Evolutionary conservation across 2,113 vertebrate species (phyloP).

Genomic region (Eira barbara): DNA sequence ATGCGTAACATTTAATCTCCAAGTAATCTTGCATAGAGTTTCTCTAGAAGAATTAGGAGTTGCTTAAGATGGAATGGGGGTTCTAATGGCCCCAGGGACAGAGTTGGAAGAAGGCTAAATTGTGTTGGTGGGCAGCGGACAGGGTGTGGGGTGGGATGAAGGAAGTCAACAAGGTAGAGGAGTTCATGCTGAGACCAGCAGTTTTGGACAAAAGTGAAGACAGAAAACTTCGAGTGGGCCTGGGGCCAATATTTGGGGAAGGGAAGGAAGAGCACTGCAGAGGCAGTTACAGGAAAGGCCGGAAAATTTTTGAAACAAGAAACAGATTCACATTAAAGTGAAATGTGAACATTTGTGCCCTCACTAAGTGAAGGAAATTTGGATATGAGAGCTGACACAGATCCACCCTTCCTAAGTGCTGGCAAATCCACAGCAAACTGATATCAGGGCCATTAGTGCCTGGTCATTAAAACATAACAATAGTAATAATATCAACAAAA

Average conservation of each 20-base stretch:
- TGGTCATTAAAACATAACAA: neutral
- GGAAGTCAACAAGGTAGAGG: neutral
- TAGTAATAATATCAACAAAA: neutral
- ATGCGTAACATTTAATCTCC: neutral
- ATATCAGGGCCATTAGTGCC: neutral
- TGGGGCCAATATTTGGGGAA: neutral
- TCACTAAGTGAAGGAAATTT: neutral
- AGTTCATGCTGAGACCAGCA: neutral
- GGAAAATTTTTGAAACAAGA: conserved; percentile 15
- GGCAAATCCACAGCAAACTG: neutral
- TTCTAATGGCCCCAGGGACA: neutral
- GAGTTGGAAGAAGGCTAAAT: neutral
- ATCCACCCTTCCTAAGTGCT: neutral
- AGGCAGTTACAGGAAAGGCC: neutral
- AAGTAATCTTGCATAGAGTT: neutral
- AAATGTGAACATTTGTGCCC: neutral
- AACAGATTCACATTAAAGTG: neutral
- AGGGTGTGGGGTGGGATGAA: neutral
- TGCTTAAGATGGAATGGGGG: neutral
- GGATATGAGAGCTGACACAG: neutral
- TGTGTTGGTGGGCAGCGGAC: neutral
- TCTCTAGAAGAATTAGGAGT: neutral
- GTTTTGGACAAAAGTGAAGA: neutral
- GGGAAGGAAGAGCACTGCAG: neutral
- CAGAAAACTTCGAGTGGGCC: neutral